A percentile compares a stretch with the other conserved stretches of the same genome.
These are phyloP conservation scores for Smutsia temminckii DNA, from an alignment of 2,797 vertebrate genomes.

Conservation along the genomic window DNA sequence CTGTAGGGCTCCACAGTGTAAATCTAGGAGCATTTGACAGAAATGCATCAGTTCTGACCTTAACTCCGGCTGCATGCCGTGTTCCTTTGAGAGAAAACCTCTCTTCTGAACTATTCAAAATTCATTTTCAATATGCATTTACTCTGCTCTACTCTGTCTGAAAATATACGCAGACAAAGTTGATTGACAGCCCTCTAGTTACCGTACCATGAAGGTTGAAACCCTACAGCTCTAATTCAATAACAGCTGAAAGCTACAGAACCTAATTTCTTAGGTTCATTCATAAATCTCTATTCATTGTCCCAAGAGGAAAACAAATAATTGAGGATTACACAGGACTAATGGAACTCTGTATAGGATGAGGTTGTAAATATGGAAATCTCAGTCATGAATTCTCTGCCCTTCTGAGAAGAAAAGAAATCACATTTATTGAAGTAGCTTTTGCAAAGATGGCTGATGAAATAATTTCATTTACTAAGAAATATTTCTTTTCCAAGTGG, in stretches of 20 bases:
- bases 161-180: conserved; percentile 61
- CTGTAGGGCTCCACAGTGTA: background rate
- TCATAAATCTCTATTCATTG: conserved; percentile 42
- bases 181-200: conserved; percentile 75
- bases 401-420: conserved; percentile 29
- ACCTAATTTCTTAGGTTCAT: conserved; percentile 65
- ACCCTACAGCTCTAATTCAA: conserved; percentile 54
- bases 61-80: conserved; percentile 47
- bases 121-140: conserved; percentile 64
- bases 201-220: conserved; percentile 50
- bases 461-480: conserved; percentile 17
- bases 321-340: conserved; percentile 37
- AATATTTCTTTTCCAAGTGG: background rate
- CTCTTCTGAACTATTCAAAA: conserved; percentile 71
- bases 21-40: conserved; percentile 59
- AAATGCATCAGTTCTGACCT: conserved; percentile 57
- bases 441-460: background rate
- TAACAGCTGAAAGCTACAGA: conserved; percentile 63
- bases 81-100: conserved; percentile 66
- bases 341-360: conserved; percentile 36
- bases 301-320: conserved; percentile 71
- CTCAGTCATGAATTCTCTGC: background rate
- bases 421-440: conserved; percentile 6
- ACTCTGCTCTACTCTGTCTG: conserved; percentile 51
- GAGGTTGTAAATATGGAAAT: conserved; percentile 55